Conservation (phyloP, 35 echinoderm and acorn worm genomes). For the Apostichopus californicus region DNA sequence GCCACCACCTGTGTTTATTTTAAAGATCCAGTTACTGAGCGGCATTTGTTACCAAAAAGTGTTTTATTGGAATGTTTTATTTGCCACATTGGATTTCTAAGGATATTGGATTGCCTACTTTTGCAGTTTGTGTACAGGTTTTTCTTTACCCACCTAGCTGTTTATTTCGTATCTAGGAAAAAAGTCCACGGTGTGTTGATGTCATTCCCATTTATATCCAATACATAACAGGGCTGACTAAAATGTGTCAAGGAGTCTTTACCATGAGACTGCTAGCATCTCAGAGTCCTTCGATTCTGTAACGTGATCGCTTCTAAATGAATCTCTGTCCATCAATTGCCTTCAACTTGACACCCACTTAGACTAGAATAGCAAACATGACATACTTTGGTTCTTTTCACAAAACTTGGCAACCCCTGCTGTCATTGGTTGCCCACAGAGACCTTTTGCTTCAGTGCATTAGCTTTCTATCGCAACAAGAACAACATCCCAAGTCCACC, state of each 20-base stretch:
- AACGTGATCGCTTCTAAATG: constrained; percentile 37
- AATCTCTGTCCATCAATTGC: neutral
- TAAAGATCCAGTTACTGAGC: too few relatives aligned
- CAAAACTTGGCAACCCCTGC: constrained; percentile 14
- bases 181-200: too few relatives aligned
- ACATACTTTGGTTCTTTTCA: constrained; percentile 18
- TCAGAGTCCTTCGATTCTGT: neutral
- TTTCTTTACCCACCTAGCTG: too few relatives aligned
- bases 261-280: neutral
- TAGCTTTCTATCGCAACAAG: neutral
- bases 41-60: too few relatives aligned
- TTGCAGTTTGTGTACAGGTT: too few relatives aligned
- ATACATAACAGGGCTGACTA: neutral
- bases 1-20: too few relatives aligned
- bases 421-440: constrained; percentile 36
- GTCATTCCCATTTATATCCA: too few relatives aligned
- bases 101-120: too few relatives aligned
- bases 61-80: too few relatives aligned
- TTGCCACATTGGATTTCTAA: too few relatives aligned
- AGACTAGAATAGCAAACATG: constrained; percentile 42
- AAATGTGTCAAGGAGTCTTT: constrained; percentile 2
- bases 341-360: constrained; percentile 48
- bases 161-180: too few relatives aligned
- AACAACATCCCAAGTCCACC: neutral
- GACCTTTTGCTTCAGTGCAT: neutral